Conservation (phyloP, 2,797 vertebrate genomes). For the Ceyx erithaca region DNA sequence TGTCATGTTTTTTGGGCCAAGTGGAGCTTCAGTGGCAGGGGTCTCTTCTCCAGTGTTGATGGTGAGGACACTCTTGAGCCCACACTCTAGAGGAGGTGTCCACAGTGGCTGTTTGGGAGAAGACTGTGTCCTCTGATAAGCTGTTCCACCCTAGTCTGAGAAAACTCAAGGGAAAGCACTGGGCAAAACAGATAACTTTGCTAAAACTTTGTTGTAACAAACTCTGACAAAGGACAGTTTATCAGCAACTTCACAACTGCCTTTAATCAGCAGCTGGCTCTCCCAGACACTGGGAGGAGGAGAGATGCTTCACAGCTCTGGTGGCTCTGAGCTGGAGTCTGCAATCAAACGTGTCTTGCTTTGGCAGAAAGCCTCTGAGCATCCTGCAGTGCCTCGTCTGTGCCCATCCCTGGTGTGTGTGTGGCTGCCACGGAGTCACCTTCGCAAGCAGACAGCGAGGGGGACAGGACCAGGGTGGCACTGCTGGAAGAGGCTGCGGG, state of each 20-base stretch:
- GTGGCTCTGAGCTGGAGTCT: background rate
- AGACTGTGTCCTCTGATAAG: background rate
- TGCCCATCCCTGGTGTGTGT: background rate
- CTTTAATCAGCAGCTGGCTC: background rate
- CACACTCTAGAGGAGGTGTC: background rate
- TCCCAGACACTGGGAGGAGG: background rate
- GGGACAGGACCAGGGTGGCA: rapidly evolving
- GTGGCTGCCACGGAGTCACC: background rate
- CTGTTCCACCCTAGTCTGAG: background rate
- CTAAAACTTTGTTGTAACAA: background rate
- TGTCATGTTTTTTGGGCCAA: background rate
- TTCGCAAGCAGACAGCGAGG: too few relatives aligned
- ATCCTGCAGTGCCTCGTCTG: background rate
- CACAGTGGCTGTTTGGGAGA: background rate
- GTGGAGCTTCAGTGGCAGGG: background rate
- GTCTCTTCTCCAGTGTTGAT: background rate
- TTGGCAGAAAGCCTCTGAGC: background rate
- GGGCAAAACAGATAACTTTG: background rate
- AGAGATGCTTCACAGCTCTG: background rate
- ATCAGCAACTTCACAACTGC: background rate
- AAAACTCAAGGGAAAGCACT: background rate
- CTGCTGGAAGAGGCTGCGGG: background rate
- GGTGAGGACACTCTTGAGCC: rapidly evolving
- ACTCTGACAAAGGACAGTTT: background rate
- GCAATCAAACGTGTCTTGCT: background rate